phyloP scores from a whole-genome alignment of 2,888 invertebrate species.

The Brachycybe producta region DNA sequence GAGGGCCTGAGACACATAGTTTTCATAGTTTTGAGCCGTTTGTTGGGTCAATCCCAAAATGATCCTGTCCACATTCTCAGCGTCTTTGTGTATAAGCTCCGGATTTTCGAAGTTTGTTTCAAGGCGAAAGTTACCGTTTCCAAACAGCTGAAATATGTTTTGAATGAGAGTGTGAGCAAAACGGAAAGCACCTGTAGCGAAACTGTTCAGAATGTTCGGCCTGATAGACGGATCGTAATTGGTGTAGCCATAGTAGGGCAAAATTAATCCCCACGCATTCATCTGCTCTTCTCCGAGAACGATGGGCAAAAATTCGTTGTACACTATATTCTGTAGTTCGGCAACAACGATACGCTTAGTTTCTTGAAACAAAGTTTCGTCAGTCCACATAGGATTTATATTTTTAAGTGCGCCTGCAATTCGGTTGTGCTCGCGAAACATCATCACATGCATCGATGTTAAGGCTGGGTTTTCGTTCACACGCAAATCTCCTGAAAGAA shows the following conservation, averaged over 20 bases:
- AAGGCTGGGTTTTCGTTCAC: conserved; percentile 14
- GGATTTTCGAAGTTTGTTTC: conserved; percentile 17
- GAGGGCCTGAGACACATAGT: conserved; percentile 7
- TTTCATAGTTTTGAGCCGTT: conserved; percentile 10
- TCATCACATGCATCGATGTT: conserved; percentile 5
- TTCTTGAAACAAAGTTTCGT: conserved; percentile 11
- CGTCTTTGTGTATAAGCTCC: conserved; percentile 8
- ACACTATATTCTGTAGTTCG: conserved; percentile 12
- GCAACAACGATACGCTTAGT: conserved; percentile 11
- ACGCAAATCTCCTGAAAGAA: conserved; percentile 9
- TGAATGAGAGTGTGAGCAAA: conserved; percentile 14
- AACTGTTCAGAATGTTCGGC: conserved; percentile 7
- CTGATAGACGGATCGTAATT: conserved; percentile 1
- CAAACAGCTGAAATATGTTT: conserved; percentile 2
- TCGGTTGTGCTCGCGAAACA: conserved; percentile 17
- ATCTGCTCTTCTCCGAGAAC: conserved; percentile 3
- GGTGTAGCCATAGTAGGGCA: conserved; percentile 4
- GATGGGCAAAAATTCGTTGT: conserved; percentile 10
- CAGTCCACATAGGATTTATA: neutral
- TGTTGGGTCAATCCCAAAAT: conserved; percentile 2
- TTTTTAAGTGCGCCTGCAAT: neutral
- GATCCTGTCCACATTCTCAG: neutral
- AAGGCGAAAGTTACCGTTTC: neutral
- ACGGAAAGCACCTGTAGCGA: conserved; percentile 13
- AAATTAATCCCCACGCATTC: neutral